Conservation (phyloP, 2,888 invertebrate species). For the Ctena decussata region DNA sequence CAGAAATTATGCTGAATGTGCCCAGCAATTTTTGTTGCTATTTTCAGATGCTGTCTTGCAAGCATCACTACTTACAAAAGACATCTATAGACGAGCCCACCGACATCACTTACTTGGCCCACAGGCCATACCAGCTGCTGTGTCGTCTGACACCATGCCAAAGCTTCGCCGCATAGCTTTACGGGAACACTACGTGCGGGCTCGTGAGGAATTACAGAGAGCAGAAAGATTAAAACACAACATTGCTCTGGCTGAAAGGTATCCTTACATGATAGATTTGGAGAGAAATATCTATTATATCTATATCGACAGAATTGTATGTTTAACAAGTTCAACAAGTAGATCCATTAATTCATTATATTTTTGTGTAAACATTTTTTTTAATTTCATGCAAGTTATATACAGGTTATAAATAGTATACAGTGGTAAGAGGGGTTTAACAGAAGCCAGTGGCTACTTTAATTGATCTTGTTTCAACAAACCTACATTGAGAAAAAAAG, state of each 20-base stretch:
- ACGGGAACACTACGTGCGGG: neutral
- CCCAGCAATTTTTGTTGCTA: neutral
- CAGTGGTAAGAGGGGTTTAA: too few species aligned
- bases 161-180: neutral
- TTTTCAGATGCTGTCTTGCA: constrained; percentile 63
- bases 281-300: too few species aligned
- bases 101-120: constrained; percentile 25
- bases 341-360: too few species aligned
- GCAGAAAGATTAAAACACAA: constrained; percentile 18
- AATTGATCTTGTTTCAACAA: too few species aligned
- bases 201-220: constrained; percentile 1
- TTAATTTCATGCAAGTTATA: too few species aligned
- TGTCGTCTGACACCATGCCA: neutral
- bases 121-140: neutral
- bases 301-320: too few species aligned
- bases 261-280: too few species aligned
- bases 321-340: too few species aligned
- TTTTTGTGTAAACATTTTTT: too few species aligned
- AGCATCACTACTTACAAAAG: constrained; percentile 61
- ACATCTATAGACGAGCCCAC: constrained; percentile 70
- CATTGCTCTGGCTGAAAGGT: constrained; percentile 12
- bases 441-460: too few species aligned
- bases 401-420: too few species aligned
- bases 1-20: neutral
- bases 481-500: too few species aligned